Evolutionary conservation across 1,140 invertebrate genomes (phyloP).

Genomic region (Bradynema listronoti): DNA sequence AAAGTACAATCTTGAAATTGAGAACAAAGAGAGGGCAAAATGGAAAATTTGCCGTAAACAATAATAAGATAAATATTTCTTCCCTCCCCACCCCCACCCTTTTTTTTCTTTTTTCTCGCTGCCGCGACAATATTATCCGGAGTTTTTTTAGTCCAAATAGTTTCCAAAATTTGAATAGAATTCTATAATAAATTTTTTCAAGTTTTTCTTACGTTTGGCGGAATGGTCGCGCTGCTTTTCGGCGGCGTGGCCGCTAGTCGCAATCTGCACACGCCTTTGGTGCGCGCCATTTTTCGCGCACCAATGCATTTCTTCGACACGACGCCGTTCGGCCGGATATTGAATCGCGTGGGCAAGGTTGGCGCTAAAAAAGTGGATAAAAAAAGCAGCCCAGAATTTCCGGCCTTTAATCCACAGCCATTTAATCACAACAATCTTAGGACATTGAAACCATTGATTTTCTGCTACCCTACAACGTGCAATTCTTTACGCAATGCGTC

Average conservation of each 20-base stretch:
- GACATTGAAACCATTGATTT: constrained; percentile 44
- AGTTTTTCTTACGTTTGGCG: constrained; percentile 27
- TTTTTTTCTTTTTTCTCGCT: too few relatives aligned
- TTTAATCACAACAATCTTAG: too few relatives aligned
- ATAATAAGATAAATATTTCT: constrained; percentile 14
- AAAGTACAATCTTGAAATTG: too few relatives aligned
- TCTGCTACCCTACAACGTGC: constrained; percentile 34
- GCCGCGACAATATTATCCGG: too few relatives aligned
- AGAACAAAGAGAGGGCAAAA: too few relatives aligned
- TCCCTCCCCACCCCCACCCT: not conserved
- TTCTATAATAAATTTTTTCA: constrained; percentile 24
- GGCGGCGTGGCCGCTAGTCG: constrained; percentile 44
- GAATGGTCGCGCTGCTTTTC: constrained; percentile 39
- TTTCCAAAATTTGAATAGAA: not conserved
- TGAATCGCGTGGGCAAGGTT: constrained; percentile 66
- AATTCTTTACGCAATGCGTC: constrained; percentile 49
- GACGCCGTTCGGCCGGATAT: constrained; percentile 68
- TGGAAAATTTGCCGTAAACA: too few relatives aligned
- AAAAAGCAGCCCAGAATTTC: not conserved
- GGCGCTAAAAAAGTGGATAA: not conserved
- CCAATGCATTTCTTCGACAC: constrained; percentile 66
- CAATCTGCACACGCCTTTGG: constrained; percentile 71
- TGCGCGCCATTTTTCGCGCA: constrained; percentile 70
- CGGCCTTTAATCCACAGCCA: too few relatives aligned
- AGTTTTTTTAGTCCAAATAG: too few relatives aligned